These are phyloP conservation scores for Nesidiocoris tenuis DNA, from an alignment of 2,888 invertebrate genomes.

Conservation along the genomic window DNA sequence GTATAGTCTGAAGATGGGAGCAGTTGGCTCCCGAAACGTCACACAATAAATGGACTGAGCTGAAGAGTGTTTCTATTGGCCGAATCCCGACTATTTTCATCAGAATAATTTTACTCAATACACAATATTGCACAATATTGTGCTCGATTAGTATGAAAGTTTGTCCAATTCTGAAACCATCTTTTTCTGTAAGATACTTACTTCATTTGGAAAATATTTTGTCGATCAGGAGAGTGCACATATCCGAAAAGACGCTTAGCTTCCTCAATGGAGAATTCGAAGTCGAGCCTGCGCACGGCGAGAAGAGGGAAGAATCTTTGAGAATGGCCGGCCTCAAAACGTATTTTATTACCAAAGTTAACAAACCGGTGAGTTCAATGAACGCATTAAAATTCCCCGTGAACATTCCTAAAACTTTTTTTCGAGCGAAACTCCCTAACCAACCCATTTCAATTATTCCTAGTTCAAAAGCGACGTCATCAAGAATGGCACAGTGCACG, in stretches of 20 bases:
- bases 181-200: too few species aligned
- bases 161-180: too few species aligned
- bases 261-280: constrained; percentile 88
- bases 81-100: too few species aligned
- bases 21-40: too few species aligned
- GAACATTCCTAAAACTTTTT: not conserved
- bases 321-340: constrained; percentile 86
- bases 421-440: not conserved
- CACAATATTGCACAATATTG: too few species aligned
- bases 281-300: constrained; percentile 86
- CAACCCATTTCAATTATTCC: constrained; percentile 47
- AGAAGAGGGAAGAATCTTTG: constrained; percentile 86
- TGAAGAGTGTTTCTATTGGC: too few species aligned
- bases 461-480: constrained; percentile 55
- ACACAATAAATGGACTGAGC: too few species aligned
- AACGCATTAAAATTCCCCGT: not conserved
- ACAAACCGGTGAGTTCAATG: constrained; percentile 64
- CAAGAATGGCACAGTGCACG: constrained; percentile 57
- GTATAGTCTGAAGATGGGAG: too few species aligned
- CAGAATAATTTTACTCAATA: too few species aligned
- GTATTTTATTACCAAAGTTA: constrained; percentile 82
- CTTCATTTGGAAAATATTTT: too few species aligned
- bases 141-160: too few species aligned
- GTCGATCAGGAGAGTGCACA: constrained; percentile 79
- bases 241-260: constrained; percentile 85